A percentile compares a stretch with the other conserved stretches of the same genome.
Evolutionary conservation across 37 sponge, comb jelly and placozoan species (phyloP).

Genomic region (Beroe forskalii): DNA sequence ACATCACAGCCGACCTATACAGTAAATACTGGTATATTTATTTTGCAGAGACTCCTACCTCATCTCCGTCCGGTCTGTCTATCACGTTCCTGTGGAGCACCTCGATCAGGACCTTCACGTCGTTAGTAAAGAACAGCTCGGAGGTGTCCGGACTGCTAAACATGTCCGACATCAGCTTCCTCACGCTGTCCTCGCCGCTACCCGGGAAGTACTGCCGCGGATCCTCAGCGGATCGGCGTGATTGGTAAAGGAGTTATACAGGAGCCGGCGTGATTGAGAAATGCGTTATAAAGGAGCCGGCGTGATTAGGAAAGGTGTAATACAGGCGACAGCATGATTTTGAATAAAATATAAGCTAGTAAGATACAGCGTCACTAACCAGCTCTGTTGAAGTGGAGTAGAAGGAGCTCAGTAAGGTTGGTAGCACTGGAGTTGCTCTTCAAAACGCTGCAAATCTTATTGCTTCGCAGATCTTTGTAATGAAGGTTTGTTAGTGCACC

Average conservation of each 20-base stretch:
- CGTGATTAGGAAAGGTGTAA: too few relatives aligned
- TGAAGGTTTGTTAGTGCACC: too few relatives aligned
- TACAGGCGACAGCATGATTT: too few relatives aligned
- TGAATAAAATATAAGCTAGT: too few relatives aligned
- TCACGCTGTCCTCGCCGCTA: not conserved
- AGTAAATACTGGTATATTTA: too few relatives aligned
- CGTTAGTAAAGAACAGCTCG: conserved; percentile 56
- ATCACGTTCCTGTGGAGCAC: conserved; percentile 54
- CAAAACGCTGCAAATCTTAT: conserved; percentile 7
- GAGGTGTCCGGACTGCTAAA: conserved; percentile 12
- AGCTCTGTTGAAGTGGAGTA: not conserved
- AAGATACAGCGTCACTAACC: too few relatives aligned
- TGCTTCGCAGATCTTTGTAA: conserved; percentile 3
- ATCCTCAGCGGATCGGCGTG: not conserved
- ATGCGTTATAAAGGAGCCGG: too few relatives aligned
- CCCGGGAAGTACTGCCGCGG: not conserved
- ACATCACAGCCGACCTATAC: too few relatives aligned
- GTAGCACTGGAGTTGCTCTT: not conserved
- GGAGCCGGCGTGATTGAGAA: not conserved
- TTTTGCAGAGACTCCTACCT: too few relatives aligned
- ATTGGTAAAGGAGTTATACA: not conserved
- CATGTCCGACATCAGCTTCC: conserved; percentile 10
- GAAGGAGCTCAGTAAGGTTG: not conserved
- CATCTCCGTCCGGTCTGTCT: conserved; percentile 10
- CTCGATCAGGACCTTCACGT: conserved; percentile 26